A percentile compares a stretch with the other conserved stretches of the same genome.
phyloP scores from a whole-genome alignment of 2,797 vertebrate species.

The Pitangus sulphuratus region DNA sequence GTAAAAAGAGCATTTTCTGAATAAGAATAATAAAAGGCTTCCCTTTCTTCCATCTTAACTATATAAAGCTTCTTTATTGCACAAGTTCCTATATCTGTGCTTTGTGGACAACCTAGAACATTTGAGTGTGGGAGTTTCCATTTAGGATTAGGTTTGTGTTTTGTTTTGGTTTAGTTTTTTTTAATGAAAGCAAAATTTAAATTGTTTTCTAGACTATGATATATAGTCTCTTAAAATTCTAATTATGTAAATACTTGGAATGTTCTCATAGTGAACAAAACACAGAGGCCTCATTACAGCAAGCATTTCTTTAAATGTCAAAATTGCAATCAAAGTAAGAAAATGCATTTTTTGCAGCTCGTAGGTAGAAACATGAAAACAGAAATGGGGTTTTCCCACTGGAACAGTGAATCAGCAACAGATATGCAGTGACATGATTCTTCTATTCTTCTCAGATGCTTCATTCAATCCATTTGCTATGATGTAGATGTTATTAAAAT shows the following conservation, averaged over 20 bases:
- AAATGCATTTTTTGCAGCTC: background rate
- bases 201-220: background rate
- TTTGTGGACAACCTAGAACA: background rate
- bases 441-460: background rate
- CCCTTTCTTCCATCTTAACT: background rate
- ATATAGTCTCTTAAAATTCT: background rate
- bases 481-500: background rate
- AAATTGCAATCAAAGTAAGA: background rate
- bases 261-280: background rate
- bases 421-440: background rate
- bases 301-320: background rate
- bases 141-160: background rate
- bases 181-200: background rate
- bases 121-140: background rate
- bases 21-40: background rate
- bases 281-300: background rate
- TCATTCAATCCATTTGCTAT: background rate
- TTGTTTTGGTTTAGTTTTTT: background rate
- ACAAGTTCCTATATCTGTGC: background rate
- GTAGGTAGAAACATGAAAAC: background rate
- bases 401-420: constrained; percentile 1
- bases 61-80: background rate
- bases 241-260: constrained; percentile 12
- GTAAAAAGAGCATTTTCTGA: background rate
- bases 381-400: background rate